A percentile compares a stretch with the other conserved stretches of the same genome.
Evolutionary conservation across 92 coral and sea anemone genomes (phyloP).

Genomic region (Actinernus sp.): DNA sequence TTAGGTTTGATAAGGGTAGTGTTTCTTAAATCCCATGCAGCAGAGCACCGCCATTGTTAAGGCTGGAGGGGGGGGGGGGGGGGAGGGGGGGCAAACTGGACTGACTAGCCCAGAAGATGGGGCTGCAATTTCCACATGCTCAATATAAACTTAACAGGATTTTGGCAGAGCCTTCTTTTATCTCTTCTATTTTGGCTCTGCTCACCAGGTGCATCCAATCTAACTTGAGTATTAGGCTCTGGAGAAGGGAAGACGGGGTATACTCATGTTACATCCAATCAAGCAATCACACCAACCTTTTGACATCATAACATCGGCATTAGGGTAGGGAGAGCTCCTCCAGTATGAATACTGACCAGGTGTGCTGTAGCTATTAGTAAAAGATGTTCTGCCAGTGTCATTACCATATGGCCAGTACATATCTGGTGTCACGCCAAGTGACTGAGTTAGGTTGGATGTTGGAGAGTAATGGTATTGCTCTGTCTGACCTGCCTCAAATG

Average conservation of each 20-base stretch:
- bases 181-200: not conserved
- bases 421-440: constrained; percentile 22
- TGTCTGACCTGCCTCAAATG: constrained; percentile 16
- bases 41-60: no score
- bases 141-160: no score
- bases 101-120: no score
- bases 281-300: constrained; percentile 27
- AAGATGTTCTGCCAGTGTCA: constrained; percentile 26
- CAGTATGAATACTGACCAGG: constrained; percentile 40
- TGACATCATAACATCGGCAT: constrained; percentile 34
- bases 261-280: no score
- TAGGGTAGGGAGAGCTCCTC: constrained; percentile 52
- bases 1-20: no score
- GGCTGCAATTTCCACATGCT: no score
- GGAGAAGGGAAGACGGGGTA: no score
- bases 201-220: not conserved
- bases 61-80: not conserved
- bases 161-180: not conserved
- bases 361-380: constrained; percentile 8
- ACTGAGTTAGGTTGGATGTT: constrained; percentile 10
- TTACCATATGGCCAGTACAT: constrained; percentile 30
- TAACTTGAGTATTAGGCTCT: no score
- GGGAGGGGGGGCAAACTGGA: not conserved
- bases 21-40: no score
- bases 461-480: constrained; percentile 28